Base-by-base conservation (phyloP, 30 jellyfish, hydroid and myxozoan species). In the Turritopsis dohrnii region DNA sequence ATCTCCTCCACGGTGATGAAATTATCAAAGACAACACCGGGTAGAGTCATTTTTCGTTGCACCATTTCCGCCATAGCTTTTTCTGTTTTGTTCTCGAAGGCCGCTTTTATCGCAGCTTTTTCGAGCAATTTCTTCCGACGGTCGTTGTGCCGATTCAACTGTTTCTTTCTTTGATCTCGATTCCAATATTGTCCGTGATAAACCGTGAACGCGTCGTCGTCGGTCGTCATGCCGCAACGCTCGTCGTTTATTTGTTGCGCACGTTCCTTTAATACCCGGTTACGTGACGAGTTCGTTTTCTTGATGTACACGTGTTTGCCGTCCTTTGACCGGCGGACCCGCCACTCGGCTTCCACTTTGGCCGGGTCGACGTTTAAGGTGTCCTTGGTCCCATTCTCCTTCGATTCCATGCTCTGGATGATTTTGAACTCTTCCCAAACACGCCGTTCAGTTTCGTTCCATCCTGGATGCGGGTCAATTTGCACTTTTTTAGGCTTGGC, bases 341-440 rank as follows among this genome's bases (percentile, higher is more conserved):
- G 84, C 98, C 98, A 93, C 27, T 91, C 97, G 24, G 96, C 96
- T 83, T 91, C 97, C 27, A 86, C 88, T 81, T 86, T 84, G 22
- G 89, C 18, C 23, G 89, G 89, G 24, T 66, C 89, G 9, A 29
- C 83, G 53, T 29, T 29, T 41, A 41, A 41, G 9, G 13, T 41
- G 60, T 41, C 13, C 60, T 41, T 41, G 29, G 88, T 22, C 22
- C 53, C 76, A 82, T 86, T 87, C 79, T 81, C 94, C 73, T 93
- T 88, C 18, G 96, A 94, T 76, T 93, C 98, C 96, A 88, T 86
- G 66, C 95, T 88, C 79, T 93, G 98, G 13, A 93, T 93, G 5
- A 93, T 81, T 75, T 93, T 93, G 73, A 93, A 93, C 66, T 93
- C 98, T 75, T 93, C 98, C 98, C 98, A 93, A 28, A 93, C 93